Base-by-base conservation (phyloP, 2,113 vertebrate species). In the Bos indicus region DNA sequence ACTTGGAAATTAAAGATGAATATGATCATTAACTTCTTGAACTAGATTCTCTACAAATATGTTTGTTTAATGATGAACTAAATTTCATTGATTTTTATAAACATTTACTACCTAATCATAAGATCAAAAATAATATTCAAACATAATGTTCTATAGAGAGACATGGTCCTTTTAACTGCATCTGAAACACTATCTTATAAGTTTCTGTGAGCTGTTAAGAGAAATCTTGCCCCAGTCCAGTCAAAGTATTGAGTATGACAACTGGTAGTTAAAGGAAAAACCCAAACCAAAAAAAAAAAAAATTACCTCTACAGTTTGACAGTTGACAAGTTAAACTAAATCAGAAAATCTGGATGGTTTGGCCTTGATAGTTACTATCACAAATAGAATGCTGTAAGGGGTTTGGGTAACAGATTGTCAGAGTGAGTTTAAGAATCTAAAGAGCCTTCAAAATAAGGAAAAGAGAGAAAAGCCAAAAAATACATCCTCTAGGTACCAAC, bases 271-370 rank as follows among this genome's bases (percentile, higher is more conserved):
- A 81, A 77, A 77, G 40, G 43, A 74, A 81, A 78, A 78, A 25
- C 7, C 12, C 26, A 10, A 17, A 28, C 77, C 26, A 25, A 33
- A 40, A 77, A 40, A 36, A 23, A 52, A 54, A 60, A 93, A 46
- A 67, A 51, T 21, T 36, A 60, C 7, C 30, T 48, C 87, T 83
- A 88, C 4, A 46, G 25, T 64, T 90, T 96, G 95, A 88, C 97
- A 96, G 62, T 85, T 90, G 85, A 90, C 74, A 93, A 96, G 71
- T 89, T 86, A 88, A 95, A 87, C 56, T 46, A 93, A 93, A 92
- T 92, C 90, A 93, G 94, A 88, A 95, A 97, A 96, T 96, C 92
- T 97, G 96, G 84, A 97, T 51, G 28, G 67, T 88, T 91, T 97
- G 95, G 91, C 96, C 96, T 96, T 81, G 85, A 52, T 52, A 95